phyloP scores from a whole-genome alignment of 2,797 vertebrate species.

The Acipenser ruthenus region DNA sequence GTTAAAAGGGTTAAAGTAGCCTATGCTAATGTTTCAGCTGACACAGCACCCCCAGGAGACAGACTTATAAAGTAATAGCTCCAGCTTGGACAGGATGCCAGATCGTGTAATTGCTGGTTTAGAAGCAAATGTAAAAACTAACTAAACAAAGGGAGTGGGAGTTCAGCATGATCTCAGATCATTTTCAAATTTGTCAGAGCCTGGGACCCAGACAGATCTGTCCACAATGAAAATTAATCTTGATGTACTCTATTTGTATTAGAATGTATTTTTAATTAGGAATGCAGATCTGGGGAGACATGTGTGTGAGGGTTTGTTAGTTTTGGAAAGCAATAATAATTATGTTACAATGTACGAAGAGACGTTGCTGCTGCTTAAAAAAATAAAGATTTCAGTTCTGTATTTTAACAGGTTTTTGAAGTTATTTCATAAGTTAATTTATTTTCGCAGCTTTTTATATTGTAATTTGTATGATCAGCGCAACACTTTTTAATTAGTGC shows the following conservation, averaged over 20 bases:
- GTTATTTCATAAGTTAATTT: no score
- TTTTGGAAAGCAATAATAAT: not conserved
- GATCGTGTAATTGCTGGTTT: slow-evolving; percentile 9
- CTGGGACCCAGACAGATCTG: slow-evolving; percentile 5
- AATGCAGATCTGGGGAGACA: slow-evolving; percentile 5
- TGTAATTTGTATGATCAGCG: no score
- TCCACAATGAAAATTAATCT: not conserved
- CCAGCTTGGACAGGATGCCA: slow-evolving; percentile 11
- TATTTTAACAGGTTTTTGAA: no score
- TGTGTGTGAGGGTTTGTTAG: slow-evolving; percentile 1
- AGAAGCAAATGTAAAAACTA: slow-evolving; percentile 1
- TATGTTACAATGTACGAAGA: no score
- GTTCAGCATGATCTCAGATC: not conserved
- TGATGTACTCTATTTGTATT: not conserved
- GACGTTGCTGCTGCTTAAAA: no score
- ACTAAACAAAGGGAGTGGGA: slow-evolving; percentile 1
- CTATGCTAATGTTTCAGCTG: slow-evolving; percentile 1
- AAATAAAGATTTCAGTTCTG: no score
- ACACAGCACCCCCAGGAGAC: not conserved
- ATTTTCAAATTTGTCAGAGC: not conserved
- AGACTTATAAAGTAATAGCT: slow-evolving; percentile 13
- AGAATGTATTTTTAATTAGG: slow-evolving; percentile 12
- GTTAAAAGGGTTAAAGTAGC: no score
- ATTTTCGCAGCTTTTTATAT: no score
- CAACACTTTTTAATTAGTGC: no score